These are phyloP conservation scores for Aphis craccivora DNA, from an alignment of 1,140 invertebrate genomes.

Conservation along the genomic window DNA sequence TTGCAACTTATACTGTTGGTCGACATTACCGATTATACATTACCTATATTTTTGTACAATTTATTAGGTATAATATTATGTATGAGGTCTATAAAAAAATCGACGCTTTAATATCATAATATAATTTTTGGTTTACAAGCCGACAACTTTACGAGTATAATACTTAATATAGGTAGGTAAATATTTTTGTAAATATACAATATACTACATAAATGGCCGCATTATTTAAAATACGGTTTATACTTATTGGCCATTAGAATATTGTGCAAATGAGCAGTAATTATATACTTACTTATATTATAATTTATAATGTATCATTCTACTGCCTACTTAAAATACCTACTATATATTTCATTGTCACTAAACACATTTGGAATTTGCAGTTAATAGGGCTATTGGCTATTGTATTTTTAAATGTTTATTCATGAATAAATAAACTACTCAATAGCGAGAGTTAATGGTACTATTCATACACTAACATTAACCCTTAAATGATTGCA, in stretches of 20 bases:
- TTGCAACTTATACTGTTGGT: background rate
- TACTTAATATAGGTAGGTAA: background rate
- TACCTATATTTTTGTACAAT: background rate
- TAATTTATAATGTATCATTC: too few species aligned
- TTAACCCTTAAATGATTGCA: background rate
- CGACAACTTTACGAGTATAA: background rate
- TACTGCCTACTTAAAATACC: background rate
- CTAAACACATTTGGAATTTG: background rate
- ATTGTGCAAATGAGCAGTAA: background rate
- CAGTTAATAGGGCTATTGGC: background rate
- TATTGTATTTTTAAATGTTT: conserved; percentile 20
- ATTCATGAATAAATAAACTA: background rate
- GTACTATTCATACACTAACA: background rate
- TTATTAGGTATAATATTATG: background rate
- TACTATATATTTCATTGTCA: background rate
- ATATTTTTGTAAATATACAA: background rate
- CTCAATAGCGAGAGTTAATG: background rate
- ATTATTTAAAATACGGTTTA: background rate
- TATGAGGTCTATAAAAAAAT: background rate
- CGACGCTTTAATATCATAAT: background rate
- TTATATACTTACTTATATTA: background rate
- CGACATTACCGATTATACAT: background rate
- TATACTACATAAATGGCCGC: background rate
- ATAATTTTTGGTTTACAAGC: background rate
- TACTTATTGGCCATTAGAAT: background rate